Evolutionary conservation across 2,797 vertebrate genomes (phyloP), one percentile per base, ranked within the genome.

Genomic region (Thaleichthys pacificus): DNA sequence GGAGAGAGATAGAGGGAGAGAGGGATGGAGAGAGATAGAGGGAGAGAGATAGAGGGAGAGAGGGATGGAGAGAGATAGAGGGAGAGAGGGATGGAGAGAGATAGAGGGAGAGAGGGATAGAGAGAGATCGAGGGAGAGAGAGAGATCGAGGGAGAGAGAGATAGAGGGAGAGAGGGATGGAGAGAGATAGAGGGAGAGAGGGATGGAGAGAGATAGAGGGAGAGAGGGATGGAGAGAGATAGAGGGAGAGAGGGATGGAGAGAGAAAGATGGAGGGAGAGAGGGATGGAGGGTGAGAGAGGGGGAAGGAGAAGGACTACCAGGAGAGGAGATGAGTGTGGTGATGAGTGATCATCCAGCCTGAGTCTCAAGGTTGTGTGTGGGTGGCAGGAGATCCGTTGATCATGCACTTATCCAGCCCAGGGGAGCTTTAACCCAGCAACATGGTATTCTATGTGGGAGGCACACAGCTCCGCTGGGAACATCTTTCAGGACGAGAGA

Each of bases 81-180:
- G n/a, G 35, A 42, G 35, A 24, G 35, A 47, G 61, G 60, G 1
- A 69, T 66, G 30, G 54, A 69, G 67, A 3, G 42, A 0, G 8
- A 61, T 38, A 7, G 62, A 66, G 63, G 35, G 35, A 14, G 64
- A 42, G 63, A 62, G 3, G 9, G 61, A 63, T 3, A 15, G 7
- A 68, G 38, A n/a, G 35, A 42, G 35, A 24, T n/a, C n/a, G n/a
- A n/a, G 38, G 21, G 63, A 47, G 64, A 14, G 64, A 42, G 63
- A 62, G 7, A 14, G 61, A 62, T 3, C n/a, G n/a, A n/a, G n/a
- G n/a, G n/a, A n/a, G n/a, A n/a, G n/a, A n/a, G n/a, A n/a, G n/a
- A n/a, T n/a, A n/a, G n/a, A n/a, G n/a, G n/a, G n/a, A 24, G 11
- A n/a, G n/a, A n/a, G n/a, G n/a, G n/a, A n/a, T n/a, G n/a, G n/a